Percentiles rank a stretch among this genome's conserved stretches.
These are phyloP conservation scores for Orius insidiosus DNA, from an alignment of 1,140 invertebrate species.

Conservation along the genomic window DNA sequence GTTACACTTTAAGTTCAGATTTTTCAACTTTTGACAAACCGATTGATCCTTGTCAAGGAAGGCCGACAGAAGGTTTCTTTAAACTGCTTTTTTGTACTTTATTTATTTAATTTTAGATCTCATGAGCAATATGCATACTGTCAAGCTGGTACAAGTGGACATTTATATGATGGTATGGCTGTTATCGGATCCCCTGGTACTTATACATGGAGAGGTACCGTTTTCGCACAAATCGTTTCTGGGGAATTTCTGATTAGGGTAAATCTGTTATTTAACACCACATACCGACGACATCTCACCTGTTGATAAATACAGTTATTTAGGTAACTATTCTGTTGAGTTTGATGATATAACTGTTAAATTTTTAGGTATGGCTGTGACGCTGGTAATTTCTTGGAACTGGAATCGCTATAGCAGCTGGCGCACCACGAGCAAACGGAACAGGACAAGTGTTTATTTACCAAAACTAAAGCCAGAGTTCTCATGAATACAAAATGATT, in stretches of 20 bases:
- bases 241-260: slow-evolving; percentile 53
- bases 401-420: slow-evolving; percentile 54
- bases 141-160: slow-evolving; percentile 78
- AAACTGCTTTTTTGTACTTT: neutral
- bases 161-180: slow-evolving; percentile 54
- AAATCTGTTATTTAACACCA: slow-evolving; percentile 61
- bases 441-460: slow-evolving; percentile 77
- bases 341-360: neutral
- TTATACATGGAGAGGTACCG: slow-evolving; percentile 72
- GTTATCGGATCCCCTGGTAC: slow-evolving; percentile 74
- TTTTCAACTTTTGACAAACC: slow-evolving; percentile 45
- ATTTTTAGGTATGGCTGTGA: slow-evolving; percentile 65
- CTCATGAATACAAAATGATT: slow-evolving; percentile 40
- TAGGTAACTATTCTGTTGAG: slow-evolving; percentile 35
- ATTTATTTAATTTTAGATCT: slow-evolving; percentile 32
- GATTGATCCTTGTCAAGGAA: slow-evolving; percentile 65
- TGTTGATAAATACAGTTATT: slow-evolving; percentile 78
- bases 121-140: slow-evolving; percentile 79
- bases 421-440: slow-evolving; percentile 67
- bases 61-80: slow-evolving; percentile 43
- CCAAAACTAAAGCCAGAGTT: slow-evolving; percentile 28
- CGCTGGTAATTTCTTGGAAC: slow-evolving; percentile 56
- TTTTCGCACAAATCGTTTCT: slow-evolving; percentile 59
- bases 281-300: slow-evolving; percentile 38
- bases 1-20: slow-evolving; percentile 62